Evolutionary conservation across 2,888 invertebrate genomes (phyloP).

Genomic region (Caenorhabditis zanzibari): DNA sequence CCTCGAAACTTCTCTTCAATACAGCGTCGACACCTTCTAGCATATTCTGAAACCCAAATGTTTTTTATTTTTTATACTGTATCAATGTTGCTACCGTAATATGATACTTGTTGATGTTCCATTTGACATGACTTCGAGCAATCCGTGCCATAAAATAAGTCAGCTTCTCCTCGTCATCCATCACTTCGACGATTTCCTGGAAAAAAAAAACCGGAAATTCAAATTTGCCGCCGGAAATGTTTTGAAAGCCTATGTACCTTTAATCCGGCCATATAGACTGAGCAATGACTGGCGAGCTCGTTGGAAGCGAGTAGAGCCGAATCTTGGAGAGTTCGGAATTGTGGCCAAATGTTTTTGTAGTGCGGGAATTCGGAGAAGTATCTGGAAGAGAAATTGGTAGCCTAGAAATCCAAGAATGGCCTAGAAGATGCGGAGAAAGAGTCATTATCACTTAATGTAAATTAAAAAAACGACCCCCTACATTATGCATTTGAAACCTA

Average conservation of each 20-base stretch:
- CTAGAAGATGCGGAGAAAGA: too few relatives aligned
- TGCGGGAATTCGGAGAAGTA: conserved; percentile 78
- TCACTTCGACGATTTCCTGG: conserved; percentile 69
- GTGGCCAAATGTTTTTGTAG: conserved; percentile 80
- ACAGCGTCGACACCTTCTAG: conserved; percentile 72
- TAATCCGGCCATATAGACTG: conserved; percentile 77
- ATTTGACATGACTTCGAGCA: conserved; percentile 74
- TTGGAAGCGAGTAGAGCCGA: conserved; percentile 75
- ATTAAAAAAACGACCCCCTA: too few relatives aligned
- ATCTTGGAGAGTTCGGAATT: conserved; percentile 77
- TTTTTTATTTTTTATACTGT: not conserved
- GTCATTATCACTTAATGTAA: too few relatives aligned
- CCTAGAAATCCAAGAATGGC: too few relatives aligned
- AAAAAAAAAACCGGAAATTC: conserved; percentile 42
- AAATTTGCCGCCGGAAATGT: conserved; percentile 10
- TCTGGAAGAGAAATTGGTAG: conserved; percentile 60
- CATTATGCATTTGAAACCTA: too few relatives aligned
- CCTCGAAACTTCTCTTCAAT: conserved; percentile 60
- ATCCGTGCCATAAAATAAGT: conserved; percentile 67
- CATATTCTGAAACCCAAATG: conserved; percentile 57
- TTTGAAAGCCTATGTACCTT: conserved; percentile 48
- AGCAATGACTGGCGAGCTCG: conserved; percentile 74
- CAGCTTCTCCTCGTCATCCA: conserved; percentile 70
- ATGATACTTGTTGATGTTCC: conserved; percentile 76
- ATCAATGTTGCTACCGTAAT: conserved; percentile 75